phyloP scores from a whole-genome alignment of 2,888 invertebrate species.

The Cantharis rufa region DNA sequence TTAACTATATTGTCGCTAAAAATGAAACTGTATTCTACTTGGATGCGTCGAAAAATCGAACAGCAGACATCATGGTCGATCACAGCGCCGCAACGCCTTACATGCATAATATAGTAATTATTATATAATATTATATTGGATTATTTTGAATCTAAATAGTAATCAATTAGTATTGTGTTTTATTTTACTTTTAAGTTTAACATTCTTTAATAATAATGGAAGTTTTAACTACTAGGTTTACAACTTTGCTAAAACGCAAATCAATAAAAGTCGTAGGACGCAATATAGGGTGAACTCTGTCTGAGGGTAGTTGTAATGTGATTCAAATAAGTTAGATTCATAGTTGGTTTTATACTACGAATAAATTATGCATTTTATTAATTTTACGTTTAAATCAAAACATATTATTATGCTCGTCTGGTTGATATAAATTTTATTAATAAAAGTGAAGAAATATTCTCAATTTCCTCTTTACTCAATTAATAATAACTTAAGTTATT shows the following conservation, averaged over 20 bases:
- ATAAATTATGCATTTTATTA: no score
- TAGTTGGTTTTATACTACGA: no score
- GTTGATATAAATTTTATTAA: no score
- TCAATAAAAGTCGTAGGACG: background rate
- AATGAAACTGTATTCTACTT: conserved; percentile 25
- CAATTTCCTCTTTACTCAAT: no score
- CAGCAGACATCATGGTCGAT: conserved; percentile 50
- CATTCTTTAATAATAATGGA: background rate
- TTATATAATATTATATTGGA: background rate
- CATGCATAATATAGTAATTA: background rate
- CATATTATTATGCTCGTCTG: no score
- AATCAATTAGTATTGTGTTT: background rate
- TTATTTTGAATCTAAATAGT: background rate
- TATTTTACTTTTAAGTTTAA: background rate
- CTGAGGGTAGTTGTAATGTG: background rate
- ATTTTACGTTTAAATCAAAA: no score
- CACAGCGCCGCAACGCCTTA: conserved; percentile 45
- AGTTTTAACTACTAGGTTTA: background rate
- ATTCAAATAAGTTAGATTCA: background rate
- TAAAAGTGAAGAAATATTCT: no score
- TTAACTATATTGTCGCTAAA: conserved; percentile 23
- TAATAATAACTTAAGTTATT: no score
- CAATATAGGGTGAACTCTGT: background rate
- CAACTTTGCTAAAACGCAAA: background rate
- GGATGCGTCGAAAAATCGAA: conserved; percentile 53